These are phyloP conservation scores for Polietes domitor DNA, from an alignment of 2,888 invertebrate genomes.

Conservation along the genomic window DNA sequence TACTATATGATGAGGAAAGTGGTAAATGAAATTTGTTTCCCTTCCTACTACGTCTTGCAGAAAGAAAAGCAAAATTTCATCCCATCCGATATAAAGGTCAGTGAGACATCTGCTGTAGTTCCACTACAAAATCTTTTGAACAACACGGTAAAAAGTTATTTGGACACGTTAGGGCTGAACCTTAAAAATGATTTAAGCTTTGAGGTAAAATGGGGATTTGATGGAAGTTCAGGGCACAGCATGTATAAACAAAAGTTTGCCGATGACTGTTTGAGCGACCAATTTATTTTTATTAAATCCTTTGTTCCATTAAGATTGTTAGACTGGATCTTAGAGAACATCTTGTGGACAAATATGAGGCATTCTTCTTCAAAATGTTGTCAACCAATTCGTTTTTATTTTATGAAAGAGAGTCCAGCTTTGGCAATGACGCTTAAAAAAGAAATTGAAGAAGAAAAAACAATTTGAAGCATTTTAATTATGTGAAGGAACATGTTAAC, in stretches of 20 bases:
- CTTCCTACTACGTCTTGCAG: neutral
- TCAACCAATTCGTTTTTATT: neutral
- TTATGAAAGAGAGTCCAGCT: neutral
- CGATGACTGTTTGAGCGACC: neutral
- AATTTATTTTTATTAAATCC: neutral
- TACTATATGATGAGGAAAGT: slow-evolving; percentile 19
- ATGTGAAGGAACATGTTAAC: neutral
- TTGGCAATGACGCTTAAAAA: neutral
- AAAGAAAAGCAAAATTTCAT: slow-evolving; percentile 3
- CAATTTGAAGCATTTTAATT: neutral
- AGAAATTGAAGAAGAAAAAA: neutral
- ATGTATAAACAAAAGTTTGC: slow-evolving; percentile 34
- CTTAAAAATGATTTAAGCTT: slow-evolving; percentile 8
- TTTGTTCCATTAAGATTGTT: too few species aligned
- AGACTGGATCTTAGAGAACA: neutral
- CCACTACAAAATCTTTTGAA: slow-evolving; percentile 21
- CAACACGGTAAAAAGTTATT: slow-evolving; percentile 22
- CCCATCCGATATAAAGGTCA: neutral
- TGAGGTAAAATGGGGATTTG: slow-evolving; percentile 37
- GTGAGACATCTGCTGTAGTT: neutral
- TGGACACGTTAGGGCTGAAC: neutral
- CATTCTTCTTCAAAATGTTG: neutral
- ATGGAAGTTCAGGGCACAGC: slow-evolving; percentile 24
- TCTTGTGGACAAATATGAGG: neutral
- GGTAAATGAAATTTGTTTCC: too few species aligned